Evolutionary conservation across 2,797 vertebrate genomes (phyloP).

Genomic region (Nothura maculosa): DNA sequence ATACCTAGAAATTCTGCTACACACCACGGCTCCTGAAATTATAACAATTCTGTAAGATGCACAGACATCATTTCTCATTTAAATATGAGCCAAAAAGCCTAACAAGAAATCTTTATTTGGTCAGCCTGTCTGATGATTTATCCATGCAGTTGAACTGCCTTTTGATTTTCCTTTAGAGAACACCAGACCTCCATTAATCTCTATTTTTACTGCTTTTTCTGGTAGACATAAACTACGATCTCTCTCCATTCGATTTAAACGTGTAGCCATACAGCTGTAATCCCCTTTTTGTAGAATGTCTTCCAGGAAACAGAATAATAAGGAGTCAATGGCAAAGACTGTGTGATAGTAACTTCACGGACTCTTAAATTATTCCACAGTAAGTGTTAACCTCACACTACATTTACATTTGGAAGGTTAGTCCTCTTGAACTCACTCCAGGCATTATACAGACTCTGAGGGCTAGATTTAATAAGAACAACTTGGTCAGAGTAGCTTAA

Average conservation of each 20-base stretch:
- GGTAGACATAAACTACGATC: not conserved
- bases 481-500: slow-evolving; percentile 57
- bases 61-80: not conserved
- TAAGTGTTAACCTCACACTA: slow-evolving; percentile 13
- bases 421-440: slow-evolving; percentile 65
- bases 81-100: not conserved
- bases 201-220: not conserved
- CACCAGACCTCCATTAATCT: not conserved
- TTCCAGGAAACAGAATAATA: not conserved
- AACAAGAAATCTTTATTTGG: not conserved
- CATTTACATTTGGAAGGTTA: slow-evolving; percentile 61
- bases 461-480: slow-evolving; percentile 65
- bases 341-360: accelerated
- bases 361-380: slow-evolving; percentile 4
- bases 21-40: not conserved
- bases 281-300: not conserved
- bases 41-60: not conserved
- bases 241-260: not conserved
- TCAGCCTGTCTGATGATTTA: not conserved
- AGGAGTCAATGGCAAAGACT: not conserved
- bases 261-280: not conserved
- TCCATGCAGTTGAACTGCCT: not conserved
- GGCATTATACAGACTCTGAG: slow-evolving; percentile 32
- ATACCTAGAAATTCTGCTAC: not conserved
- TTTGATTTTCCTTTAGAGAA: not conserved